These are phyloP conservation scores for Poeciliopsis presidionis DNA, from an alignment of 2,797 vertebrate genomes.

Conservation along the genomic window DNA sequence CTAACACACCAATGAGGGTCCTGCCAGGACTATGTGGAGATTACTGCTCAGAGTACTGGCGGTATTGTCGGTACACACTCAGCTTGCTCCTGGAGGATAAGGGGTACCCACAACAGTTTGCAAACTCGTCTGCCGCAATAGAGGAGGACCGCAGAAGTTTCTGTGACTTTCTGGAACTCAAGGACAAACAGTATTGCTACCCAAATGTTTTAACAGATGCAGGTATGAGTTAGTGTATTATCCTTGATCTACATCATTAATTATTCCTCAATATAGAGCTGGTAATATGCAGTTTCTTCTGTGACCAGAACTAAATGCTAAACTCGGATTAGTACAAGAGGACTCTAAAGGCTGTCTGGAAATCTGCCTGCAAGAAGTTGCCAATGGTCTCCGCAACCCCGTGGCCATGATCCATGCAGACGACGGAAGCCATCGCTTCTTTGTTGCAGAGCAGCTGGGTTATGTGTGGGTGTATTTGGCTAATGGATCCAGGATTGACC, in stretches of 20 bases:
- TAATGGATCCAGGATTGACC: slow-evolving; percentile 83
- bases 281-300: background rate
- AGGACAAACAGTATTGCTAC: slow-evolving; percentile 86
- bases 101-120: slow-evolving; percentile 40
- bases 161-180: slow-evolving; percentile 81
- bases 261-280: background rate
- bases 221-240: slow-evolving; percentile 44
- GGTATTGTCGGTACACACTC: slow-evolving; percentile 82
- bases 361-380: slow-evolving; percentile 84
- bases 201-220: slow-evolving; percentile 80
- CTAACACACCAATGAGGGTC: slow-evolving; percentile 82
- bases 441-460: slow-evolving; percentile 86
- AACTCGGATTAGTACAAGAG: slow-evolving; percentile 79
- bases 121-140: slow-evolving; percentile 60
- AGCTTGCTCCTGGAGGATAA: slow-evolving; percentile 76
- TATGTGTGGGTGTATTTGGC: slow-evolving; percentile 85
- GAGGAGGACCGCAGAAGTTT: slow-evolving; percentile 77
- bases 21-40: slow-evolving; percentile 82
- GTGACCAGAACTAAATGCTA: slow-evolving; percentile 76
- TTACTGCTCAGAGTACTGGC: slow-evolving; percentile 83
- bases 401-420: slow-evolving; percentile 86
- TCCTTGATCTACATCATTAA: background rate
- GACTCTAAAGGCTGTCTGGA: slow-evolving; percentile 83
- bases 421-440: slow-evolving; percentile 86
- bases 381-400: slow-evolving; percentile 85